phyloP scores from a whole-genome alignment of 2,113 vertebrate species.

The Penelope pileata region DNA sequence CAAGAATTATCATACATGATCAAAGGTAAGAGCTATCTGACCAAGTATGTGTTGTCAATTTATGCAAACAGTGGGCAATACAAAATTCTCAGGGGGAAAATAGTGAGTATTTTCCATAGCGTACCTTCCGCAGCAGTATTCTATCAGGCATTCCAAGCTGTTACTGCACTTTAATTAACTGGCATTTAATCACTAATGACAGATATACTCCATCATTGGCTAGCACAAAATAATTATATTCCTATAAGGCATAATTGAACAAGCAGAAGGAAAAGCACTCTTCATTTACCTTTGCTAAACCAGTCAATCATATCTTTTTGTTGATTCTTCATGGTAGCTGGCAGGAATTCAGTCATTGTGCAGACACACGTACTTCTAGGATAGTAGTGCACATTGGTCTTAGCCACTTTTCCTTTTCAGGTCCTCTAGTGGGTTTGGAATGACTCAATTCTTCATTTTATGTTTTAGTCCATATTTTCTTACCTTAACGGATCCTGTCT shows the following conservation, averaged over 20 bases:
- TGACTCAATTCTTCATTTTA: not conserved
- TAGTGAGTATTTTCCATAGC: not conserved
- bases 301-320: not conserved
- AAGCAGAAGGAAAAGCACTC: not conserved
- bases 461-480: not conserved
- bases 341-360: not conserved
- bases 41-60: not conserved
- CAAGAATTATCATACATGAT: not conserved
- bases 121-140: not conserved
- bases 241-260: not conserved
- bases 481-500: not conserved
- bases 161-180: not conserved
- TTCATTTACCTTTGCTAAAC: not conserved
- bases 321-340: not conserved
- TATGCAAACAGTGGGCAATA: not conserved
- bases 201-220: not conserved
- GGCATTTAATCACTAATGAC: not conserved
- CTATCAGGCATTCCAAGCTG: not conserved
- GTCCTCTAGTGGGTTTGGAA: not conserved
- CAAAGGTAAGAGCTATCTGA: not conserved
- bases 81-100: not conserved
- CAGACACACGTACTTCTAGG: not conserved
- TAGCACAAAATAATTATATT: not conserved
- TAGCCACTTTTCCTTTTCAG: not conserved
- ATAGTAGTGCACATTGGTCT: not conserved